Conservation (phyloP, 2,113 vertebrate species). For the Peromyscus polionotus region DNA sequence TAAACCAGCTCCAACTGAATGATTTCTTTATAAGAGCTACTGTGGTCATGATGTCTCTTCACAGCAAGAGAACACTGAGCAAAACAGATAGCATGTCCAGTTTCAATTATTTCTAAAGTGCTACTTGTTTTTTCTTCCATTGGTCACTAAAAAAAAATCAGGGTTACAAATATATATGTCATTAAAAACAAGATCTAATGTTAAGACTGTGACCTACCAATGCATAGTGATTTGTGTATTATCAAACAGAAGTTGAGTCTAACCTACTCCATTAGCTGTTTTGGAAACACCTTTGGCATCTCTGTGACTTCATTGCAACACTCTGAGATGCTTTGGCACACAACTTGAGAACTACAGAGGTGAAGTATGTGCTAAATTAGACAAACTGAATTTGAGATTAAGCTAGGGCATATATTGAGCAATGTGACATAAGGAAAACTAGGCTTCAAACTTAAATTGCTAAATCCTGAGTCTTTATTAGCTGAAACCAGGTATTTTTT, state of each 20-base stretch:
- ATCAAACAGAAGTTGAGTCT: background rate
- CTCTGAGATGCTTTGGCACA: background rate
- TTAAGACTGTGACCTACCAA: background rate
- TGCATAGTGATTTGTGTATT: background rate
- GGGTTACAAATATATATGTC: background rate
- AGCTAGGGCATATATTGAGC: background rate
- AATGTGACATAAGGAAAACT: background rate
- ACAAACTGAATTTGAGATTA: background rate
- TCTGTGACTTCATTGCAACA: background rate
- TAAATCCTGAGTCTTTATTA: background rate
- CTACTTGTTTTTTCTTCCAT: background rate
- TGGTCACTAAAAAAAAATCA: background rate
- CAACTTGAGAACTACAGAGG: background rate
- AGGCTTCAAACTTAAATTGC: background rate
- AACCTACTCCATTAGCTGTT: background rate
- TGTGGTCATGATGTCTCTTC: background rate
- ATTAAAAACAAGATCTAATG: background rate
- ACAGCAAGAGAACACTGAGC: background rate
- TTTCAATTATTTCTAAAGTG: background rate
- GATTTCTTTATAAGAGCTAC: background rate
- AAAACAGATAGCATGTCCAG: background rate
- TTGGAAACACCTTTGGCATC: background rate
- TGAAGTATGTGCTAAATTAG: constrained; percentile 12
- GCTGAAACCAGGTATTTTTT: background rate
- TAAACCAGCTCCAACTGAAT: background rate